phyloP scores from a whole-genome alignment of 2,888 invertebrate species.

The Tipula helvola region DNA sequence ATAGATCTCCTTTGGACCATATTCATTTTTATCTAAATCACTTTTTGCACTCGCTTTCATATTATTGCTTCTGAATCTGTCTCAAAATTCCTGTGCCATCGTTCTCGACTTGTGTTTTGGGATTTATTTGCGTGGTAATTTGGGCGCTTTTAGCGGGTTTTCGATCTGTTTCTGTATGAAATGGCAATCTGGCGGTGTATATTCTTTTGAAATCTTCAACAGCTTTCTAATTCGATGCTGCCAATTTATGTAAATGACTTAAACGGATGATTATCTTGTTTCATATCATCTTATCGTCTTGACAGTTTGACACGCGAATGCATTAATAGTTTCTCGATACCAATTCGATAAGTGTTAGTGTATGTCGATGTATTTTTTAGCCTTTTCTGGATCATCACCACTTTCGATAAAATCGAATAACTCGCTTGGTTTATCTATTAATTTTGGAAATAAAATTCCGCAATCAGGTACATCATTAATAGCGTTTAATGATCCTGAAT shows the following conservation, averaged over 20 bases:
- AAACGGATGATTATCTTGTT: constrained; percentile 39
- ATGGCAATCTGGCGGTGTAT: constrained; percentile 40
- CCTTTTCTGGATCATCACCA: constrained; percentile 31
- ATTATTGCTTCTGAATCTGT: constrained; percentile 19
- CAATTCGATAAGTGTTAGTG: constrained; percentile 65
- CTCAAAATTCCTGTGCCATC: constrained; percentile 6
- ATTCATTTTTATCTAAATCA: constrained; percentile 23
- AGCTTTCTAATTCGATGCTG: constrained; percentile 37
- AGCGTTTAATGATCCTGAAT: constrained; percentile 51
- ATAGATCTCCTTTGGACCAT: constrained; percentile 28
- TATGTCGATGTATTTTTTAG: constrained; percentile 48
- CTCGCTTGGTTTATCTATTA: constrained; percentile 41
- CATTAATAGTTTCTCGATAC: constrained; percentile 65
- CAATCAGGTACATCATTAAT: constrained; percentile 80
- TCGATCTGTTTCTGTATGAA: constrained; percentile 25
- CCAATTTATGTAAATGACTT: constrained; percentile 37
- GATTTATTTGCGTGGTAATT: constrained; percentile 12
- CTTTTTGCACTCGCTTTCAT: constrained; percentile 18
- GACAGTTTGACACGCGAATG: constrained; percentile 57
- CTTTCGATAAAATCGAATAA: constrained; percentile 35
- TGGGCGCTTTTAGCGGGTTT: background rate
- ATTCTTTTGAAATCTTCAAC: constrained; percentile 36
- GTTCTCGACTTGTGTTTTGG: constrained; percentile 9
- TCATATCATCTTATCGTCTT: constrained; percentile 42
- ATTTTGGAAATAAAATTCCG: constrained; percentile 54